A percentile compares a stretch with the other conserved stretches of the same genome.
phyloP scores from a whole-genome alignment of 2,888 invertebrate genomes.

The Acanthosepion lycidas region DNA sequence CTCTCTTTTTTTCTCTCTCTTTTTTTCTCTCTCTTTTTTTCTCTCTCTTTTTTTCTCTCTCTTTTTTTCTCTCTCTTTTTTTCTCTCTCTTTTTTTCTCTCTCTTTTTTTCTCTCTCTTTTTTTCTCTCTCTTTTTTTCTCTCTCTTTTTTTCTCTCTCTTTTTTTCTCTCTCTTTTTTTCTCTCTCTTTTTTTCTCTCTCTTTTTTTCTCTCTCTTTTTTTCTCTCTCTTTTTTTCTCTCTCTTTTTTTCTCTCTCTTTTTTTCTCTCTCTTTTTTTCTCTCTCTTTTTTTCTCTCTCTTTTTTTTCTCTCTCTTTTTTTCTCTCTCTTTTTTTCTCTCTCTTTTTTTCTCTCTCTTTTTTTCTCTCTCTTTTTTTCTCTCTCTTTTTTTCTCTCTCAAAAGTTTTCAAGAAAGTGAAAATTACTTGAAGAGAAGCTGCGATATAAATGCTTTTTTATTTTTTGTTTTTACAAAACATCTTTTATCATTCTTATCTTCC shows the following conservation, averaged over 20 bases:
- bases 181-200: neutral
- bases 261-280: neutral
- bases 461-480: no score
- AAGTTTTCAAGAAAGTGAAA: no score
- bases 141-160: accelerated
- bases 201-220: neutral
- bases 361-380: neutral
- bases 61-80: neutral
- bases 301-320: accelerated
- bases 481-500: no score
- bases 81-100: accelerated
- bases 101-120: accelerated
- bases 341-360: neutral
- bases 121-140: neutral
- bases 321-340: neutral
- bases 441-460: no score
- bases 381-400: neutral
- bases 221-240: neutral
- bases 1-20: neutral
- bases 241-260: neutral
- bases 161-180: neutral
- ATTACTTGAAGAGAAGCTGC: no score
- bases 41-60: neutral
- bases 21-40: neutral
- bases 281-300: neutral